Evolutionary conservation across 2,888 invertebrate species (phyloP).

Genomic region (Poecilus cupreus): DNA sequence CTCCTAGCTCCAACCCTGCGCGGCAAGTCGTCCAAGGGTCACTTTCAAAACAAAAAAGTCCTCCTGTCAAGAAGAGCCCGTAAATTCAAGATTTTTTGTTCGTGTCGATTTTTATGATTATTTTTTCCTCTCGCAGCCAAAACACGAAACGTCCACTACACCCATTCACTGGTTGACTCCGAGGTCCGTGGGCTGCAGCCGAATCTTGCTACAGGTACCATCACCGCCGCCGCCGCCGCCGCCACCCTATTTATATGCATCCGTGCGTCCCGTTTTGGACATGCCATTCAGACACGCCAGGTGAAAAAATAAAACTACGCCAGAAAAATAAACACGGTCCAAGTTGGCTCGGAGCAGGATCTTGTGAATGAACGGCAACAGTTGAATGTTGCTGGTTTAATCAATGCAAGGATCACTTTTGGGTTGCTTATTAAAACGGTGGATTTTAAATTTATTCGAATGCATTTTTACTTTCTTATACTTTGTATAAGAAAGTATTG

Average conservation of each 20-base stretch:
- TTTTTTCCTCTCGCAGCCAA: slow-evolving; percentile 38
- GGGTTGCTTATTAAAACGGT: not conserved
- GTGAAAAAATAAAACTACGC: slow-evolving; percentile 40
- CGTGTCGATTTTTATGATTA: slow-evolving; percentile 50
- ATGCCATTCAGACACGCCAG: slow-evolving; percentile 33
- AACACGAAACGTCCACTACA: slow-evolving; percentile 14
- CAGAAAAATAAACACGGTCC: not conserved
- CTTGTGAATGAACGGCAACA: not conserved
- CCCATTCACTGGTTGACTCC: slow-evolving; percentile 34
- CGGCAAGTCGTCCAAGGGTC: slow-evolving; percentile 4
- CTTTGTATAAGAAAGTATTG: too few relatives aligned
- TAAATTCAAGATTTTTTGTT: slow-evolving; percentile 41
- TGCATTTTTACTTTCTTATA: too few relatives aligned
- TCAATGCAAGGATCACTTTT: not conserved
- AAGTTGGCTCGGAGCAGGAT: not conserved
- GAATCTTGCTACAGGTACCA: slow-evolving; percentile 26
- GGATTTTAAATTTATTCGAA: too few relatives aligned
- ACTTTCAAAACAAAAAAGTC: slow-evolving; percentile 31
- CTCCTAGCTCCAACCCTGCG: not conserved
- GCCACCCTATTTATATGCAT: slow-evolving; percentile 46
- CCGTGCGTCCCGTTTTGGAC: slow-evolving; percentile 39
- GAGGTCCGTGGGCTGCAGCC: slow-evolving; percentile 35
- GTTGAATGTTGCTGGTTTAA: not conserved
- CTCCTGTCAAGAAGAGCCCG: slow-evolving; percentile 29
- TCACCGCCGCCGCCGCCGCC: not conserved